Evolutionary conservation across 37 sponge, comb jelly and placozoan species (phyloP).

Genomic region (Petrosia ficiformis): DNA sequence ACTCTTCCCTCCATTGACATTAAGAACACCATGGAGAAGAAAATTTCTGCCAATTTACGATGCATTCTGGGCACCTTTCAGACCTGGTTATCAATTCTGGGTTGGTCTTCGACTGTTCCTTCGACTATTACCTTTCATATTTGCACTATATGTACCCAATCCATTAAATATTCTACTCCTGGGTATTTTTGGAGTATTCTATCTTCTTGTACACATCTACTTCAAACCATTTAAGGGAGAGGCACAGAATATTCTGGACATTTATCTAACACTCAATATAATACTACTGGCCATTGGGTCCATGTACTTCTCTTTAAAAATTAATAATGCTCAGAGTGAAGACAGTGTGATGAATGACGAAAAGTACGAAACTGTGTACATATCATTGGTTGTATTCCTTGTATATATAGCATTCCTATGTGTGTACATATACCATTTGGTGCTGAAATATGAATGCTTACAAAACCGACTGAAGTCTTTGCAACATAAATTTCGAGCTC

Average conservation of each 20-base stretch:
- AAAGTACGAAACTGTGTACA: too few species aligned
- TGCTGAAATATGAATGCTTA: too few species aligned
- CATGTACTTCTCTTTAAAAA: too few species aligned
- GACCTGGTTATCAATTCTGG: constrained; percentile 39
- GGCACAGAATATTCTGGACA: constrained; percentile 21
- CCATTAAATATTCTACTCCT: constrained; percentile 7
- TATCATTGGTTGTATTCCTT: too few species aligned
- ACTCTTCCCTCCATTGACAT: constrained; percentile 13
- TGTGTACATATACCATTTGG: too few species aligned
- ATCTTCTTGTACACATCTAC: constrained; percentile 12
- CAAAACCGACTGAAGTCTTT: too few species aligned
- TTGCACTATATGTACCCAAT: constrained; percentile 1
- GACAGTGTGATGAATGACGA: too few species aligned
- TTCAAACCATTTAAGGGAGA: constrained; percentile 22
- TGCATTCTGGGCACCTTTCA: constrained; percentile 50
- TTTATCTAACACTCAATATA: constrained; percentile 17
- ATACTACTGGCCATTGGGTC: constrained; percentile 10
- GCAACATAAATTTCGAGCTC: too few species aligned
- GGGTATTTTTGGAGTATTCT: background rate
- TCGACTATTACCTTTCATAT: constrained; percentile 12
- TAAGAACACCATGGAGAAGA: background rate
- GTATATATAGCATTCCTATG: too few species aligned
- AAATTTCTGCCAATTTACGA: constrained; percentile 40
- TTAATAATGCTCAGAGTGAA: too few species aligned
- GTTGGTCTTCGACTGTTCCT: constrained; percentile 46